Conservation (phyloP, 2,113 vertebrate species). For the Brienomyrus brachyistius region DNA sequence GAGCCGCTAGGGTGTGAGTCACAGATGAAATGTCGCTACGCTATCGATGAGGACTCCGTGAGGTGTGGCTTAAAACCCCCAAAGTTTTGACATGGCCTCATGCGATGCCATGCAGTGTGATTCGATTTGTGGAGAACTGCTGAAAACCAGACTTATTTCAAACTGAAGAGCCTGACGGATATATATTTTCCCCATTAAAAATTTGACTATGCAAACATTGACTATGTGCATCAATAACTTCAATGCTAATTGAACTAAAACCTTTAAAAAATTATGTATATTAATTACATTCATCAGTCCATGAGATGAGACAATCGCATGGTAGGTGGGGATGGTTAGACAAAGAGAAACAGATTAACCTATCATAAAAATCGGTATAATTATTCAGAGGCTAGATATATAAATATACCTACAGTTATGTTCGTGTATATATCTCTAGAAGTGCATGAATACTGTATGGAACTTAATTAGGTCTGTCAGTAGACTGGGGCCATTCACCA, state of each 20-base stretch:
- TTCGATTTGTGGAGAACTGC: neutral
- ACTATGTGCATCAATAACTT: neutral
- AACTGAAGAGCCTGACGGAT: neutral
- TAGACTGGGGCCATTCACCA: neutral
- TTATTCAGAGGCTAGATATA: neutral
- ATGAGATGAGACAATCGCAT: neutral
- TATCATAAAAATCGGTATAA: neutral
- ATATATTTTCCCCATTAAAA: neutral
- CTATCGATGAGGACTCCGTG: neutral
- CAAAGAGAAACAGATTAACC: neutral
- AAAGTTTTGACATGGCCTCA: neutral
- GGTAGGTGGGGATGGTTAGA: neutral
- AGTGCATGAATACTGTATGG: neutral
- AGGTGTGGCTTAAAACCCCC: neutral
- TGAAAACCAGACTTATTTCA: neutral
- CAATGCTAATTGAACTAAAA: neutral
- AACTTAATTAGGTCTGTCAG: neutral
- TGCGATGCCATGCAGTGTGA: neutral
- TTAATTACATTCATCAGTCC: neutral
- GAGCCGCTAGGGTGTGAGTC: neutral
- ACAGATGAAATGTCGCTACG: neutral
- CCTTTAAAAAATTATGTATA: neutral
- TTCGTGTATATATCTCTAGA: neutral
- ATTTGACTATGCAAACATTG: neutral
- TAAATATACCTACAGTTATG: neutral